Base-by-base conservation (phyloP, 2,888 invertebrate genomes). In the Hedya salicella region DNA sequence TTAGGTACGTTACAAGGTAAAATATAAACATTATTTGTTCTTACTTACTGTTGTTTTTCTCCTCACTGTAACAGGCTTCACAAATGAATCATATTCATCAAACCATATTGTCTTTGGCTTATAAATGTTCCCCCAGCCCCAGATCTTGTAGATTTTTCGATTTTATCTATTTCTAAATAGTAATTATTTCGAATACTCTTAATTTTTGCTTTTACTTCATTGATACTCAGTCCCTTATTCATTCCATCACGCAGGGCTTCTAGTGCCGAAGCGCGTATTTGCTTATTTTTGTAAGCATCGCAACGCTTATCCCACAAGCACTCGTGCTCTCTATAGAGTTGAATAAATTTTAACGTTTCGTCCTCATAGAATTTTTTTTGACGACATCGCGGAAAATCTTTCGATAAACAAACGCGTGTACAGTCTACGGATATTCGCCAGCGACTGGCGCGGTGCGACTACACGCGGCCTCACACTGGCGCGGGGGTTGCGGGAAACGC, bases 191-290 rank as follows among this genome's bases (percentile, higher is more conserved):
- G 19, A 46, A 46, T 19, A 46, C 17, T 16, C 42, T 42, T 16
- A 14, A 14, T 16, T n/a, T 16, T 42, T 42, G n/a, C 16, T 42
- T 42, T 14, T 5, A 42, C n/a, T 42, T 42, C 42, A 42, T 42
- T 16, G 42, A 14, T 42, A 49, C 9, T n/a, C 49, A 49, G 21
- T 32, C 32, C 32, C 32, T 50, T 32, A 30, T 50, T 50, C 32
- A 50, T 30, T 30, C 50, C 32, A 50, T 32, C 32, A 25, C 32
- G 44, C 52, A 68, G 69, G 68, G 60, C 69, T 70, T 73, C 63
- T 68, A 71, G 68, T 67, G 72, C 70, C 62, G 69, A 68, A 69
- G 68, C 49, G 67, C 73, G 72, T 67, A 72, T 74, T 69, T 69
- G 59, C 67, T 73, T 73, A 68, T 71, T 73, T 50, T 50, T 50